Base-by-base conservation (phyloP, 1,140 invertebrate species). In the Copidosoma floridanum region DNA sequence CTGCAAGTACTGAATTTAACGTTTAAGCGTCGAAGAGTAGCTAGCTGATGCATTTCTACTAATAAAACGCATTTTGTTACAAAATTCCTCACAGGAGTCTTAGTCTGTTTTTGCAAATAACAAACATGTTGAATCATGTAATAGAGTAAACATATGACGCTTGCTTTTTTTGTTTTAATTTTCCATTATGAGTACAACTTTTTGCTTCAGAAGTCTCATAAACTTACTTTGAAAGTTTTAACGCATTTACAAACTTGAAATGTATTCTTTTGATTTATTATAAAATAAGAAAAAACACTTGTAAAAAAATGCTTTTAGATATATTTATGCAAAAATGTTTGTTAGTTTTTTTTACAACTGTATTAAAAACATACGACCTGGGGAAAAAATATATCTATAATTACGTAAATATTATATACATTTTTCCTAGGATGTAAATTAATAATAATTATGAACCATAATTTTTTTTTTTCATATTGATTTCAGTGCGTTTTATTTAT, bases 51-150 rank as follows among this genome's bases (percentile, higher is more conserved):
- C 73, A 74, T 72, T 71, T 74, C 68, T 73, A 76, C 67, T 72
- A 73, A 76, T 72, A 76, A 74, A 74, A 66, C 61, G 61, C 70
- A 73, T 71, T 74, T 76, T 72, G 70, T 76, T 76, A 74, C 67
- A 69, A 71, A 71, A 65, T 69, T 65, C 55, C 61, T 62, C 56
- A 55, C 58, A 65, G 37, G 52, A 63, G 26, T 64, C 67, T 58
- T 68, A 57, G 44, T 66, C 44, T 50, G 40, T 68, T 66, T 65
- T 52, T 63, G 29, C 47, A 62, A 50, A 51, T 38, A 29, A 38
- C 52, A 35, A 52, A 62, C 40, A 44, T 51, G 48, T 52, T 52
- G 37, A 62, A 37, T 56, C 53, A 62, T 56, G 55, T 52, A 58
- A 53, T 38, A 41, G 27, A 55, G 18, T 55, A 24, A 54, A 55